Base-by-base conservation (phyloP, 2,888 invertebrate species). In the Metacarcinus magister region DNA sequence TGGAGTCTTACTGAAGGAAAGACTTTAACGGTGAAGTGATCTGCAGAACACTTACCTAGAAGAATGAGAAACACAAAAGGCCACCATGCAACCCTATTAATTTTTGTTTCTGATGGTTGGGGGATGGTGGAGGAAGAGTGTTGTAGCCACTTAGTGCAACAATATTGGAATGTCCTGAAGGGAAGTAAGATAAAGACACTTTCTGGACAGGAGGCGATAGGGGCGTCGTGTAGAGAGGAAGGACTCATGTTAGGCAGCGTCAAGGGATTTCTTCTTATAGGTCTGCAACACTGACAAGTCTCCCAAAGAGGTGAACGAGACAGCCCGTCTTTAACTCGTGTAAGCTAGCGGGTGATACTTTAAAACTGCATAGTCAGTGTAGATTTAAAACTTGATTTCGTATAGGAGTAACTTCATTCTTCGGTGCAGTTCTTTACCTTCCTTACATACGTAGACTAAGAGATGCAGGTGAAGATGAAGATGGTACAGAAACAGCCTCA, bases 241-340 rank as follows among this genome's bases (percentile, higher is more conserved):
- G 75, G 75, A 75, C 75, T n/a, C 75, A 28, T n/a, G 75, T 75
- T n/a, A 75, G 75, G 75, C 75, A 28, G 75, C 75, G 75, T 75
- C 75, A 75, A 75, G 75, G 75, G 75, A 75, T 75, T 28, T 75
- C 75, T 75, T 75, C 75, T 75, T 75, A 75, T 75, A 28, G 75
- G 28, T 54, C 54, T 39, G 28, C 75, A 75, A n/a, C 75, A 75
- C 28, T 75, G 28, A 75, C 28, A 75, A 28, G n/a, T 75, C 75
- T 75, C 75, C 28, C 75, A 10, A 75, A 75, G 75, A 75, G 75
- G 75, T 28, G 75, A 75, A 8, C 75, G 75, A 8, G 10, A n/a
- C n/a, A 8, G 67, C n/a, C 67, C n/a, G n/a, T 75, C 67, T 8
- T 75, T 75, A 75, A 75, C 67, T n/a, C 67, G 39, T 39, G 39